Percentiles rank a stretch among this genome's conserved stretches.
Evolutionary conservation across 2,888 invertebrate species (phyloP).

Genomic region (Zeuzera pyrina): DNA sequence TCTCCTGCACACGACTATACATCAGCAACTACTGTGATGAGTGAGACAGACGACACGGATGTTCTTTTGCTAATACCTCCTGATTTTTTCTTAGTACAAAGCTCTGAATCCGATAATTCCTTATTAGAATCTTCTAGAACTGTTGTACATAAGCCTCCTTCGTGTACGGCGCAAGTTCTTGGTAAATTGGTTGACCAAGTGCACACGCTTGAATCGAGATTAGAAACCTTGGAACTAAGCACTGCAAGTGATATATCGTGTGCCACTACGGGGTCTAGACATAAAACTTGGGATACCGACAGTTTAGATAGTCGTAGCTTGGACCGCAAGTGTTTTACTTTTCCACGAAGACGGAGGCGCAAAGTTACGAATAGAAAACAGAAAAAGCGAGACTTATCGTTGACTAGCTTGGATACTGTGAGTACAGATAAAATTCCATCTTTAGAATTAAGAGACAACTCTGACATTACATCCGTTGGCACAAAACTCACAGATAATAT

Average conservation of each 20-base stretch:
- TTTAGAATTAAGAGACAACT: conserved; percentile 23
- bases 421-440: conserved; percentile 29
- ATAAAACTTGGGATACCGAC: conserved; percentile 38
- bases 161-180: conserved; percentile 61
- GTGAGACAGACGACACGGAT: conserved; percentile 85
- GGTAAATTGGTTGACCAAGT: conserved; percentile 76
- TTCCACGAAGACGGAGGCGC: conserved; percentile 51
- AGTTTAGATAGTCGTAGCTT: conserved; percentile 42
- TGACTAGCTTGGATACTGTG: conserved; percentile 41
- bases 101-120: conserved; percentile 71
- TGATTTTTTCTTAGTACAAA: conserved; percentile 78
- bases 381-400: conserved; percentile 33
- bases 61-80: conserved; percentile 85
- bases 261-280: conserved; percentile 25
- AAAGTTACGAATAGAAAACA: conserved; percentile 28
- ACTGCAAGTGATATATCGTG: conserved; percentile 37
- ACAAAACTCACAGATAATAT: conserved; percentile 15
- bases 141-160: conserved; percentile 55
- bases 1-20: no score
- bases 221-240: conserved; percentile 54
- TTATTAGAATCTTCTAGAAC: conserved; percentile 56
- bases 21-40: conserved; percentile 48
- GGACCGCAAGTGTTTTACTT: conserved; percentile 52
- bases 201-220: conserved; percentile 73
- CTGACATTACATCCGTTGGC: conserved; percentile 9